A percentile compares a stretch with the other conserved stretches of the same genome.
Evolutionary conservation across 2,113 vertebrate species (phyloP).

Genomic region (Miniopterus natalensis): DNA sequence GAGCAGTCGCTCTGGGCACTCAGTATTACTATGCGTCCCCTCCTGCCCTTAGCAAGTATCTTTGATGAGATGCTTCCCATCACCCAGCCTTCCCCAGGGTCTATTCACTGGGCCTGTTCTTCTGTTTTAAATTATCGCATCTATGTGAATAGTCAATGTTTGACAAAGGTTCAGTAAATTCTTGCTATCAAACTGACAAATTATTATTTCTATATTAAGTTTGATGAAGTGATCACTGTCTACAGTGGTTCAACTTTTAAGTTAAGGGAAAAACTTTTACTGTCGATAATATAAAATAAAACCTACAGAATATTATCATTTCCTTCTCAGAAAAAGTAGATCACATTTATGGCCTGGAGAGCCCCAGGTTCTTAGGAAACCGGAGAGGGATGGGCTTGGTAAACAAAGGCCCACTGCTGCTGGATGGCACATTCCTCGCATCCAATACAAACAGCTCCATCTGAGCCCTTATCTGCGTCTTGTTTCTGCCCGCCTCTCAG

Average conservation of each 20-base stretch:
- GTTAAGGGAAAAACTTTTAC: slow-evolving; percentile 96
- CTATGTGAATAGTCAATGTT: background rate
- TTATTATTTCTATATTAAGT: slow-evolving; percentile 98
- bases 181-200: slow-evolving; percentile 92
- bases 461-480: background rate
- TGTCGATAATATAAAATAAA: slow-evolving; percentile 99
- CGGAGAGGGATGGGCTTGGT: background rate
- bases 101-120: background rate
- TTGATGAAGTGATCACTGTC: slow-evolving; percentile 92
- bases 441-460: background rate
- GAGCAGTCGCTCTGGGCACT: background rate
- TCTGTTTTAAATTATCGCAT: background rate
- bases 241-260: slow-evolving; percentile 96
- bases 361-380: background rate
- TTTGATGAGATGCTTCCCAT: background rate
- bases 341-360: background rate
- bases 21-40: fast-evolving
- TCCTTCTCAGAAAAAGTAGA: slow-evolving; percentile 36
- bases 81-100: background rate
- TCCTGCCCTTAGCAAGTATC: background rate
- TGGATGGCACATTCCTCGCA: background rate
- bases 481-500: background rate
- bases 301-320: slow-evolving; percentile 90
- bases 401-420: background rate
- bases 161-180: slow-evolving; percentile 92